A percentile compares a stretch with the other conserved stretches of the same genome.
phyloP scores from a whole-genome alignment of 2,113 vertebrate species.

The Camelus bactrianus region DNA sequence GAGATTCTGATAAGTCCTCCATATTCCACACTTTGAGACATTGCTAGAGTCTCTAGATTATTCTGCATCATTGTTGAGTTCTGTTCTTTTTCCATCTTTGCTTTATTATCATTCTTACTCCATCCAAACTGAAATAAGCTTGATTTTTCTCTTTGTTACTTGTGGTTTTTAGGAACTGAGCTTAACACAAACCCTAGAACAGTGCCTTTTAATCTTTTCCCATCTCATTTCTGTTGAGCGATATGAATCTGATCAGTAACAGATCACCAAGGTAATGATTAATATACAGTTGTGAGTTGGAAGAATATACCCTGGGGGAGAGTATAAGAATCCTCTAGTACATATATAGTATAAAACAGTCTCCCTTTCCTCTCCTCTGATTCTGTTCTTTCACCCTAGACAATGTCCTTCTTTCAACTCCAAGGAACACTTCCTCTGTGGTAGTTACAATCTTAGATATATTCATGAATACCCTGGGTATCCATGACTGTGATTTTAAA shows the following conservation, averaged over 20 bases:
- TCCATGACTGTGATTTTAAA: not conserved
- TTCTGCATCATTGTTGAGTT: slow-evolving; percentile 5
- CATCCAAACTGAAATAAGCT: slow-evolving; percentile 44
- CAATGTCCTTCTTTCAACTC: not conserved
- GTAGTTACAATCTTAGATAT: not conserved
- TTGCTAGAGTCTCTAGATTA: not conserved
- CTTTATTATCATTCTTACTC: slow-evolving; percentile 45
- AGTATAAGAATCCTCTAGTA: not conserved
- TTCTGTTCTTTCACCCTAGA: not conserved
- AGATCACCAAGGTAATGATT: slow-evolving; percentile 23
- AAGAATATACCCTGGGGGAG: not conserved
- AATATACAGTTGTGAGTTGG: not conserved
- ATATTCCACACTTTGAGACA: slow-evolving; percentile 1
- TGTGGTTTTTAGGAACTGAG: slow-evolving; percentile 50
- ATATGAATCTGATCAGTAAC: slow-evolving; percentile 50
- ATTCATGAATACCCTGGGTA: not conserved
- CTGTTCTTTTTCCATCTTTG: slow-evolving; percentile 41
- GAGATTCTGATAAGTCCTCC: not conserved
- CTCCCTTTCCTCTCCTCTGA: not conserved
- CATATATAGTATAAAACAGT: not conserved
- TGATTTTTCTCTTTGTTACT: slow-evolving; percentile 54
- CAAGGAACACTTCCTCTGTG: not conserved
- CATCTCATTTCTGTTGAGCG: not conserved
- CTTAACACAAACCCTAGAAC: slow-evolving; percentile 29
- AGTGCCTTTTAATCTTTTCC: slow-evolving; percentile 41